phyloP scores from a whole-genome alignment of 1,140 invertebrate species.

The Macrocentrus cingulum region DNA sequence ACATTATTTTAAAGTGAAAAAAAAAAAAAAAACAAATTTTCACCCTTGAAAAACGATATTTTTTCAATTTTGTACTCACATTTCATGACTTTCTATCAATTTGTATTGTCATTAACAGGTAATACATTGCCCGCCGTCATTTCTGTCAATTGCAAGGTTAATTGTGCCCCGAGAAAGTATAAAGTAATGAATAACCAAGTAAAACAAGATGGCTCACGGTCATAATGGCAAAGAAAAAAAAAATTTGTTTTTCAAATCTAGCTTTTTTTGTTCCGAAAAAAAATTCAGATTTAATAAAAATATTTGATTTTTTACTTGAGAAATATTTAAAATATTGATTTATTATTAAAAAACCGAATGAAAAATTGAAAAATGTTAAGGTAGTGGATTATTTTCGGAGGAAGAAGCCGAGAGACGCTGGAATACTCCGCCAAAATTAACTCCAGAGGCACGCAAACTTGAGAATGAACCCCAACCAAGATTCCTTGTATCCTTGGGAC shows the following conservation, averaged over 20 bases:
- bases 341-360: too few species aligned
- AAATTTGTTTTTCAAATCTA: not conserved
- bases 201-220: constrained; percentile 3
- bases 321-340: too few species aligned
- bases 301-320: too few species aligned
- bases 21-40: too few species aligned
- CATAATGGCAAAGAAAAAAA: not conserved
- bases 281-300: too few species aligned
- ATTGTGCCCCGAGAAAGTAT: not conserved
- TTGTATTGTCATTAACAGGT: not conserved
- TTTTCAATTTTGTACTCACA: too few species aligned
- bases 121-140: not conserved
- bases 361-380: too few species aligned
- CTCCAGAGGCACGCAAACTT: constrained; percentile 29
- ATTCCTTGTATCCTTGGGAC: constrained; percentile 46
- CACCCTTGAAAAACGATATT: too few species aligned
- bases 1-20: too few species aligned
- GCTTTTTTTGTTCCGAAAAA: not conserved
- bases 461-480: constrained; percentile 35
- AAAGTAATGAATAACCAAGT: not conserved
- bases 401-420: constrained; percentile 36
- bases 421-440: constrained; percentile 43
- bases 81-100: too few species aligned
- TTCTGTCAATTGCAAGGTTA: constrained; percentile 7
- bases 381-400: constrained; percentile 31